A percentile compares a stretch with the other conserved stretches of the same genome.
Evolutionary conservation across 2,113 vertebrate species (phyloP).

Genomic region (Sturnira hondurensis): DNA sequence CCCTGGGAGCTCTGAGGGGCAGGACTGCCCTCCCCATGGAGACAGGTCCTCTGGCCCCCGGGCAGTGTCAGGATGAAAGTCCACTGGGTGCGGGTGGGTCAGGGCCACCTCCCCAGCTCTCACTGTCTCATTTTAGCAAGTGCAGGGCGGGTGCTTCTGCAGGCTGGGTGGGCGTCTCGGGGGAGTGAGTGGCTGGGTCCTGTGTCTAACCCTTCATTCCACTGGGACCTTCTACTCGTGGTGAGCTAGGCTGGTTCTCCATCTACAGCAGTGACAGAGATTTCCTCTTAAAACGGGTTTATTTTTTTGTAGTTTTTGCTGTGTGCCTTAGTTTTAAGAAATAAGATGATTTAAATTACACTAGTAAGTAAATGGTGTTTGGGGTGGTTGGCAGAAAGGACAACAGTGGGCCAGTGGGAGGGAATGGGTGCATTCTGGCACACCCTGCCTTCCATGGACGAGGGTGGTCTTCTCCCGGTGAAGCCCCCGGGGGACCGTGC

Average conservation of each 20-base stretch:
- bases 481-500: background rate
- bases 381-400: background rate
- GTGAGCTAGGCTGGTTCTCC: background rate
- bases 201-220: too few species aligned
- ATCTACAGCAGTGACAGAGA: background rate
- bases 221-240: background rate
- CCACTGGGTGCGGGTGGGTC: rapidly evolving
- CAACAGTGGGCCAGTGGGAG: background rate
- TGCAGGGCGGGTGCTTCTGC: background rate
- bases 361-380: background rate
- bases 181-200: background rate
- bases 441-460: background rate
- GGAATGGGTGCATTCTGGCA: background rate
- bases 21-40: background rate
- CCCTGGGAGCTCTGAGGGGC: background rate
- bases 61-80: too few species aligned
- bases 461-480: background rate
- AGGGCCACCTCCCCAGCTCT: background rate
- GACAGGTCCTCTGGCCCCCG: background rate
- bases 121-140: too few species aligned
- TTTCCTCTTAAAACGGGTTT: background rate
- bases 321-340: background rate
- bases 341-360: background rate
- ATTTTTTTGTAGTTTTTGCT: background rate
- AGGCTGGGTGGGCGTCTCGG: too few species aligned